phyloP scores from a whole-genome alignment of 2,113 vertebrate genomes.

The Gallinago paraguaiae region DNA sequence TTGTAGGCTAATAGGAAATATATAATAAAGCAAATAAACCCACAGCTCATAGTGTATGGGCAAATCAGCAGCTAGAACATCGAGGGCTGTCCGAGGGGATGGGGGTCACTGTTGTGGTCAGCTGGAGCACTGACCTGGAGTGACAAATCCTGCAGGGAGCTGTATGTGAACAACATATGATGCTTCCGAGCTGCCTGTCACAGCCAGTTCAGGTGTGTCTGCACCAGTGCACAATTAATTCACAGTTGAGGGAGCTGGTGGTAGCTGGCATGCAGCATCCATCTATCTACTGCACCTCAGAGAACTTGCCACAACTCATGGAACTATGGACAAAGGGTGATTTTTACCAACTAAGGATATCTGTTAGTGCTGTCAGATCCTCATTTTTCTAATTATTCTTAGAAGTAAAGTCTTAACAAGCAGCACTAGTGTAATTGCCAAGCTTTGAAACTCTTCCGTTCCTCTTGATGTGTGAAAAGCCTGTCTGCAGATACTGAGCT shows the following conservation, averaged over 20 bases:
- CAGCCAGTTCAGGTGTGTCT: not conserved
- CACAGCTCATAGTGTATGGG: not conserved
- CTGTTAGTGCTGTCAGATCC: not conserved
- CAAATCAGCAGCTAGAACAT: not conserved
- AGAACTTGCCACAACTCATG: not conserved
- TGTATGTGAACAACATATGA: rapidly evolving
- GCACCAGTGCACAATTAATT: not conserved
- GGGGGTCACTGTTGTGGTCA: not conserved
- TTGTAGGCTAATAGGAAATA: not conserved
- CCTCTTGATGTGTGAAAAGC: not conserved
- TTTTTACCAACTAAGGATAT: not conserved
- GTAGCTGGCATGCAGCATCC: not conserved
- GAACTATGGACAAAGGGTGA: not conserved
- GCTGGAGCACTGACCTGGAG: not conserved
- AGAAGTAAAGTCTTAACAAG: not conserved
- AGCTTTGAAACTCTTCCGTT: not conserved
- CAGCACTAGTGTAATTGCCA: not conserved
- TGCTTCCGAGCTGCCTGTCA: not conserved
- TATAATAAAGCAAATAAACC: not conserved
- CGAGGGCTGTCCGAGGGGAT: not conserved
- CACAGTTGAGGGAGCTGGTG: not conserved
- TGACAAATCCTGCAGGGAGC: not conserved
- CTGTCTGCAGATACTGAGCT: not conserved
- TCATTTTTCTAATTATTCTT: not conserved
- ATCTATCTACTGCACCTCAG: not conserved